Evolutionary conservation across 2,797 vertebrate species (phyloP).

Genomic region (Dendrocincla tyrannina): DNA sequence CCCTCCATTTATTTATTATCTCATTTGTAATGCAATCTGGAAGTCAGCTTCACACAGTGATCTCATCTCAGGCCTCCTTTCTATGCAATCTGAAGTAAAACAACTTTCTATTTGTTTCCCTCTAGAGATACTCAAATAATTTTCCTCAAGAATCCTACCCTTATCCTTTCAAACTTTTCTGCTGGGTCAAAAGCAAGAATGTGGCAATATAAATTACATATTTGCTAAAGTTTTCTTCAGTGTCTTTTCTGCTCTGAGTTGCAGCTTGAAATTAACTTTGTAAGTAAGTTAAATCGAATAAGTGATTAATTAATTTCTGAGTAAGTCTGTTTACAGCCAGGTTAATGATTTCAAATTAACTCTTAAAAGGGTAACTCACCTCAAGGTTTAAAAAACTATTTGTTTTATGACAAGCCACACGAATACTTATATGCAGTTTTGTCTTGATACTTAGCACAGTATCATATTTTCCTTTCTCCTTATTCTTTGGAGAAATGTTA

Average conservation of each 20-base stretch:
- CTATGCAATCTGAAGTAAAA: conserved; percentile 23
- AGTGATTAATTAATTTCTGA: neutral
- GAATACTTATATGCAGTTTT: neutral
- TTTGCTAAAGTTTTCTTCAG: neutral
- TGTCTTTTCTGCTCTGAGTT: neutral
- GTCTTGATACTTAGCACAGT: neutral
- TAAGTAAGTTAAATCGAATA: neutral
- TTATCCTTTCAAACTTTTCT: neutral
- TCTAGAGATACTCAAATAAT: conserved; percentile 21
- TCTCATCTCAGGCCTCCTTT: conserved; percentile 26
- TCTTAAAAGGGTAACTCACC: neutral
- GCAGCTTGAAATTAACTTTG: neutral
- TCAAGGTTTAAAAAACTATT: neutral
- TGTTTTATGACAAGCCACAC: neutral
- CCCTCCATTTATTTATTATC: conserved; percentile 33
- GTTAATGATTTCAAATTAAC: neutral
- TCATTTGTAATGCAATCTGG: conserved; percentile 19
- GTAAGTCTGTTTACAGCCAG: neutral
- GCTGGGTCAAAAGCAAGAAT: conserved; percentile 10
- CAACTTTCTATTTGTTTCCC: conserved; percentile 35
- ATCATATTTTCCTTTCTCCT: neutral
- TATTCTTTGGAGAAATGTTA: neutral
- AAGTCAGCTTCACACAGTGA: conserved; percentile 21
- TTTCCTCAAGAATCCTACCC: conserved; percentile 14
- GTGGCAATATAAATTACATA: neutral